Conservation (phyloP, 2,888 invertebrate genomes). For the Selenia dentaria region DNA sequence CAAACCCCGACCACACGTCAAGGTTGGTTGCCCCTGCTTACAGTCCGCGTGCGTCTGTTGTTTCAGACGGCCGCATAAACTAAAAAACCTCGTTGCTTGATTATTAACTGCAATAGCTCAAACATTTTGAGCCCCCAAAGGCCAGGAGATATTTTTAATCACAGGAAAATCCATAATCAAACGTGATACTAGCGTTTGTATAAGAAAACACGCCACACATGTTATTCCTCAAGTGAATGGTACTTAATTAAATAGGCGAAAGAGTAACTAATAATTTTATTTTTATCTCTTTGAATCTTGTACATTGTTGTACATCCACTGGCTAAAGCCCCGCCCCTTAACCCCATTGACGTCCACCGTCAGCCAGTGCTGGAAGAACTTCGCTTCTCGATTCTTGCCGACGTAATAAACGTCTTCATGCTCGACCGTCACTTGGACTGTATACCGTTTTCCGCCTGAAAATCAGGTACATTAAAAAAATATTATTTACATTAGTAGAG, state of each 20-base stretch:
- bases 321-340: conserved; percentile 86
- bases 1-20: too few species aligned
- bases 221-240: too few species aligned
- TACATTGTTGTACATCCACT: conserved; percentile 87
- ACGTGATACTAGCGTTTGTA: too few species aligned
- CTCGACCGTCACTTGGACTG: conserved; percentile 78
- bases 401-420: conserved; percentile 84
- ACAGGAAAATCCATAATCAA: too few species aligned
- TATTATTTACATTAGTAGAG: not conserved
- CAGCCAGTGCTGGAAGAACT: conserved; percentile 85
- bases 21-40: too few species aligned
- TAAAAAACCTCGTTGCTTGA: too few species aligned
- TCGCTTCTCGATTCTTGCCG: conserved; percentile 84
- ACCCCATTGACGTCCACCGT: conserved; percentile 85
- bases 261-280: not conserved
- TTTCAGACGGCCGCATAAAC: too few species aligned
- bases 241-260: not conserved
- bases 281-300: not conserved
- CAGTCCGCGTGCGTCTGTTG: too few species aligned
- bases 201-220: too few species aligned
- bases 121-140: too few species aligned
- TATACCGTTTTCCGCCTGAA: conserved; percentile 76
- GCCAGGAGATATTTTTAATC: too few species aligned
- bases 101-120: too few species aligned
- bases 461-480: conserved; percentile 9